Conservation (phyloP, 2,113 vertebrate genomes). For the Delphinus delphis region DNA sequence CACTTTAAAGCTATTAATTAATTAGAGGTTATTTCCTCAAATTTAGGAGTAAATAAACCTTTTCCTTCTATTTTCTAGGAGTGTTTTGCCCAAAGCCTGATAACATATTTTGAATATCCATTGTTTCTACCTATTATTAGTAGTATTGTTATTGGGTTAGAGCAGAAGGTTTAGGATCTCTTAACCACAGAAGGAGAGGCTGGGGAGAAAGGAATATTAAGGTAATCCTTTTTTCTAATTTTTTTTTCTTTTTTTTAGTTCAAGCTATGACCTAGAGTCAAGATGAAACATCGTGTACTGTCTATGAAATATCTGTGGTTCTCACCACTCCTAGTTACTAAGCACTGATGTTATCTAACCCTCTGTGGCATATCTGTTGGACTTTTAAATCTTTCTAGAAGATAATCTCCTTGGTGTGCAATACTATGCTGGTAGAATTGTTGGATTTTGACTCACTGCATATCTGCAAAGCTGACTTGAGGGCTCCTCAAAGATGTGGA, state of each 20-base stretch:
- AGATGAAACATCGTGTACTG: background rate
- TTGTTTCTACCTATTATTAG: background rate
- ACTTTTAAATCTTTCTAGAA: background rate
- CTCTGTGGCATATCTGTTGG: background rate
- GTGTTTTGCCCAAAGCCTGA: background rate
- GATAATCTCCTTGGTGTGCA: background rate
- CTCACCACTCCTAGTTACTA: background rate
- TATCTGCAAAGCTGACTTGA: background rate
- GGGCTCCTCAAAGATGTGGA: background rate
- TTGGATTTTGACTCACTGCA: background rate
- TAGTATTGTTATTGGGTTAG: background rate
- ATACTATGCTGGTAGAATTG: background rate
- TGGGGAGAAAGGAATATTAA: background rate
- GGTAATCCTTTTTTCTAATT: background rate
- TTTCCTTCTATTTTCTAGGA: background rate
- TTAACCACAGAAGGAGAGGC: background rate
- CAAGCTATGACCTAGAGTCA: background rate
- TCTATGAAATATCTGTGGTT: background rate
- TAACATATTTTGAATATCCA: background rate
- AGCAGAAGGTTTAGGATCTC: background rate
- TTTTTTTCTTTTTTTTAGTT: background rate
- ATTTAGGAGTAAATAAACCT: background rate
- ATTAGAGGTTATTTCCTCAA: background rate
- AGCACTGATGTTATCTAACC: background rate
- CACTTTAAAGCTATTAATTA: constrained; percentile 15